These are phyloP conservation scores for Silurus glanis DNA, from an alignment of 2,113 vertebrate species.

Conservation along the genomic window DNA sequence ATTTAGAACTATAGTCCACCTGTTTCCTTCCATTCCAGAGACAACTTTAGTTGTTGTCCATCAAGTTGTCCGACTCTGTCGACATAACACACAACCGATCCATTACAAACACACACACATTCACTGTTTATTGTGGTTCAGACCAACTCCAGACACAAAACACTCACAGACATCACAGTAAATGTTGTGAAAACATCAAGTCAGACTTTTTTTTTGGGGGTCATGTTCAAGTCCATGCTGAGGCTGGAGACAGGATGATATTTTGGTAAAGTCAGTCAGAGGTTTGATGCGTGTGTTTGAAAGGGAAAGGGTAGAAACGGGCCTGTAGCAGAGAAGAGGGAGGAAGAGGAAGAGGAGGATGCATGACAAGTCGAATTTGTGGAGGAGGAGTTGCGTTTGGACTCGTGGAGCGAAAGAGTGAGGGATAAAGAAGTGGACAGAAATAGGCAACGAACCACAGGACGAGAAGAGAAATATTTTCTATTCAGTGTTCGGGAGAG, in stretches of 20 bases:
- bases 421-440: background rate
- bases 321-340: background rate
- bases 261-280: conserved; percentile 6
- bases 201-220: conserved; percentile 51
- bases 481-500: background rate
- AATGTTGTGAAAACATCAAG: conserved; percentile 48
- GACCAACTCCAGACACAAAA: background rate
- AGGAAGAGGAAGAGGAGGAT: background rate
- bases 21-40: background rate
- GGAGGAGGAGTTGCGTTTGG: background rate
- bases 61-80: background rate
- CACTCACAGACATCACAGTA: background rate
- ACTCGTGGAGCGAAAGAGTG: background rate
- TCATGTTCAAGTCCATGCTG: background rate
- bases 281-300: conserved; percentile 15
- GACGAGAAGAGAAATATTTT: background rate
- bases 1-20: conserved; percentile 4
- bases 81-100: background rate
- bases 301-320: background rate
- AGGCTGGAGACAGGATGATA: conserved; percentile 20
- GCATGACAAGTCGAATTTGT: background rate
- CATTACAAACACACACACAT: background rate
- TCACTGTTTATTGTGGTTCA: background rate
- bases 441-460: background rate
- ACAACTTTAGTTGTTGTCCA: background rate